Evolutionary conservation across 1,140 invertebrate species (phyloP), one percentile per base, ranked within the genome.

Genomic region (Scaptodrosophila lebanonensis): DNA sequence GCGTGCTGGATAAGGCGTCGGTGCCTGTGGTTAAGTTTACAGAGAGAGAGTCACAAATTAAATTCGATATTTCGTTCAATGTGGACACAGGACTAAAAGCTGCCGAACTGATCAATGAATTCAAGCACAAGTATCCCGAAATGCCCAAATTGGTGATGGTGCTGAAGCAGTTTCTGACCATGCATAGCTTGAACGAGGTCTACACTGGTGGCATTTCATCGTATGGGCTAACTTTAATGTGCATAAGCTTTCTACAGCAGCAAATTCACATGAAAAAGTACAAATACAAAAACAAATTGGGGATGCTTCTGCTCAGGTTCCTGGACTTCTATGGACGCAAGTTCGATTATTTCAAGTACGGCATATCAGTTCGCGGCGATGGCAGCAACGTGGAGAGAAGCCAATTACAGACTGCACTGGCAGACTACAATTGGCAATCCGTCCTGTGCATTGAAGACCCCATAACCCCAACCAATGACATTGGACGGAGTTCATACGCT

Each of bases 21-120:
- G 72, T 76, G 17, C 72, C 72, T 0, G 72, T 76, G 12, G 53
- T 76, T 0, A 76, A 76, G 11, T 76, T 77, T 7, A 76, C 72
- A 2, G 72, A 76, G 6, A 40, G 38, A 5, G 16, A 66, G 16
- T 71, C 72, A 0, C 57, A 53, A 8, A 47, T 76, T 9, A 76
- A 77, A 20, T 76, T 76, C 13, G 72, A 76, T 16, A 66, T 76
- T 2, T 59, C 62, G 2, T 77, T 77, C 8, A 76, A 76, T 44
- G 68, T 43, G 8, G 49, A 27, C 1, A 56, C 71, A 0, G 72
- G 72, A 1, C 66, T 76, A 0, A 32, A 67, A 20, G 72, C 72
- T 2, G 72, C 72, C 1, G 63, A 77, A 7, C 25, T 76, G 18
- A 56, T 76, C 1, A 62, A 38, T 20, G 49, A 25, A 3, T 76